Evolutionary conservation across 1,140 invertebrate genomes (phyloP).

Genomic region (Drosophila repletoides): DNA sequence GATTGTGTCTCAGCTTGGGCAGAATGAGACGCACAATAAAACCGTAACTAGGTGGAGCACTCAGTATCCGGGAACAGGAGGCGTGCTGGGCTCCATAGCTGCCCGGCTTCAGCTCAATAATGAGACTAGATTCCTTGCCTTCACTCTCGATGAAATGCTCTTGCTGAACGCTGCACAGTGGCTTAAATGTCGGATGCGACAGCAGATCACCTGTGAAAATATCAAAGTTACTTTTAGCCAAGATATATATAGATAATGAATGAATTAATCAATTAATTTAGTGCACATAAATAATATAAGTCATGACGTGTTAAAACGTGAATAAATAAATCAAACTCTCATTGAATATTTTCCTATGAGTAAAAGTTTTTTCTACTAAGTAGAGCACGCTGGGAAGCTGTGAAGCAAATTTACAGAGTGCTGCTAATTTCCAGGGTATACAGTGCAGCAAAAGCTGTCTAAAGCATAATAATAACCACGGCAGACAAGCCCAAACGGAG

Average conservation of each 20-base stretch:
- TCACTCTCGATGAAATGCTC: slow-evolving; percentile 80
- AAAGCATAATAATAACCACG: neutral
- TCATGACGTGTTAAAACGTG: no score
- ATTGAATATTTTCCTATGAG: no score
- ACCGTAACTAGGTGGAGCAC: slow-evolving; percentile 69
- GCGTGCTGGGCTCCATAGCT: slow-evolving; percentile 44
- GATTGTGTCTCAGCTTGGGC: slow-evolving; percentile 65
- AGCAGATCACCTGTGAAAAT: slow-evolving; percentile 62
- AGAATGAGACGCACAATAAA: slow-evolving; percentile 79
- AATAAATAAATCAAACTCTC: no score
- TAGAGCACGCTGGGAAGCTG: no score
- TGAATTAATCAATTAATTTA: no score
- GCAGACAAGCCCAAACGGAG: neutral
- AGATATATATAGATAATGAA: no score
- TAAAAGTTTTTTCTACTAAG: no score
- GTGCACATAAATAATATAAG: no score
- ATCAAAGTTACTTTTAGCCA: no score
- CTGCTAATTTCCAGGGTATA: slow-evolving; percentile 42
- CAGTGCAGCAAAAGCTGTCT: no score
- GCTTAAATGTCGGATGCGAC: slow-evolving; percentile 71
- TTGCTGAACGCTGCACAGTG: slow-evolving; percentile 70
- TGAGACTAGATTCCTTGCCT: slow-evolving; percentile 79
- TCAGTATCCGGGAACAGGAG: slow-evolving; percentile 72
- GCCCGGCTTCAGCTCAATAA: slow-evolving; percentile 74
- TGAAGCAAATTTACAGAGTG: slow-evolving; percentile 31